phyloP scores from a whole-genome alignment of 2,888 invertebrate genomes.

The Amorpha juglandis region DNA sequence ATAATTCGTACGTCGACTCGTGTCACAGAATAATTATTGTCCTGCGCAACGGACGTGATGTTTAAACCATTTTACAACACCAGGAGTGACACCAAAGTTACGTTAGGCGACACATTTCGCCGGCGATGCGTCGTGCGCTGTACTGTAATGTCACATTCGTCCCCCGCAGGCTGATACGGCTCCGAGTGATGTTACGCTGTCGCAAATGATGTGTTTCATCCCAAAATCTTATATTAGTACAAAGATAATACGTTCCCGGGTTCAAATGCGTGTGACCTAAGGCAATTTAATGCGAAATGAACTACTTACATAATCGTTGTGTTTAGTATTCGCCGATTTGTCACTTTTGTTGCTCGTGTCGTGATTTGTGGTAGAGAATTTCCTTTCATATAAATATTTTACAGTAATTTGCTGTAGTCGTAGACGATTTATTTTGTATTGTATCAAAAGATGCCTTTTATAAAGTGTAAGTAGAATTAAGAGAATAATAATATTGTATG shows the following conservation, averaged over 20 bases:
- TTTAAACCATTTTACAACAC: constrained; percentile 22
- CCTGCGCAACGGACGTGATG: constrained; percentile 21
- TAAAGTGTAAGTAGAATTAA: constrained; percentile 78
- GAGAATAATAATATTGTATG: constrained; percentile 57
- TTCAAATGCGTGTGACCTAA: constrained; percentile 60
- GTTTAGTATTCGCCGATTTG: constrained; percentile 65
- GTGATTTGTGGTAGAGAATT: constrained; percentile 68
- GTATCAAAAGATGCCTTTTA: constrained; percentile 81
- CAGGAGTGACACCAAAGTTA: constrained; percentile 61
- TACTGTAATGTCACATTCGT: not conserved
- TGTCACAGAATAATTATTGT: constrained; percentile 7
- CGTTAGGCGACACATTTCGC: constrained; percentile 30
- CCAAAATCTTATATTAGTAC: constrained; percentile 71
- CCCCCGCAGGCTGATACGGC: not conserved
- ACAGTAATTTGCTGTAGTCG: constrained; percentile 71
- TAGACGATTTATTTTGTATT: constrained; percentile 64
- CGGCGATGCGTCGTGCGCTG: not conserved
- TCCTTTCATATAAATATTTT: constrained; percentile 58
- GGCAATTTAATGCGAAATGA: constrained; percentile 60
- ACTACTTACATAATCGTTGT: constrained; percentile 49
- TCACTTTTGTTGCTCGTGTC: constrained; percentile 69
- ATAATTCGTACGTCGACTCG: constrained; percentile 41
- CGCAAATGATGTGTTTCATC: constrained; percentile 51
- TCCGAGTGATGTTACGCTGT: constrained; percentile 29
- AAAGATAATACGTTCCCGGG: constrained; percentile 64